Base-by-base conservation (phyloP, 1,140 invertebrate species). In the Aphelinus certus region DNA sequence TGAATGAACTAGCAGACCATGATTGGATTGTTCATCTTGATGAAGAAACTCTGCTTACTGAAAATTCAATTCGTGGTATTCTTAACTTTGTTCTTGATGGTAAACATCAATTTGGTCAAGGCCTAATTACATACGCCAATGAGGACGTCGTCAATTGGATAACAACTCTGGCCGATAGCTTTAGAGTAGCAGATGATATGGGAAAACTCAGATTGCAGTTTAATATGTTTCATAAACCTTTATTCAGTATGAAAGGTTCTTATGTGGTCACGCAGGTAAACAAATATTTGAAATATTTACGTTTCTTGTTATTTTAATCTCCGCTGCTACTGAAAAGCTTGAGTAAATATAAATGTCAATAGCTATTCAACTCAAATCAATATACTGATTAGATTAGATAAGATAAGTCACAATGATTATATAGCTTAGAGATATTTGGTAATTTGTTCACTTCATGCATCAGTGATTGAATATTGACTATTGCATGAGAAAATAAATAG, bases 21-120 rank as follows among this genome's bases (percentile, higher is more conserved):
- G 97, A 99, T 85, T 99, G 97, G 97, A 95, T 99, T 81, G 96
- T 99, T 1, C 98, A 99, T 89, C 89, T 99, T 26, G 98, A 99
- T 85, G 98, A 99, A 88, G 98, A 99, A 87, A 99, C 98, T 0
- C 85, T 99, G 49, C 88, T 99, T 1, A 99, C 97, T 3, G 95
- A 97, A 82, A 97, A 98, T 85, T 94, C 95, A 43, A 91, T 96
- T 66, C 89, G 92, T 55, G 98, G 98, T 7, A 96, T 99, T 79
- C 87, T 99, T 10, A 99, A 99, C 84, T 99, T 99, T 91, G 95
- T 98, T 43, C 88, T 94, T 60, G 95, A 98, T 88, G 97, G 97
- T 0, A 96, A 95, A 85, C 95, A 98, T 88, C 94, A 96, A 75
- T 98, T 99, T 89, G 98, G 98, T 0, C 98, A 99, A 90, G 98